Evolutionary conservation across 2,797 vertebrate genomes (phyloP), one percentile per base, ranked within the genome.

Genomic region (Typhlichthys eigenmanni): DNA sequence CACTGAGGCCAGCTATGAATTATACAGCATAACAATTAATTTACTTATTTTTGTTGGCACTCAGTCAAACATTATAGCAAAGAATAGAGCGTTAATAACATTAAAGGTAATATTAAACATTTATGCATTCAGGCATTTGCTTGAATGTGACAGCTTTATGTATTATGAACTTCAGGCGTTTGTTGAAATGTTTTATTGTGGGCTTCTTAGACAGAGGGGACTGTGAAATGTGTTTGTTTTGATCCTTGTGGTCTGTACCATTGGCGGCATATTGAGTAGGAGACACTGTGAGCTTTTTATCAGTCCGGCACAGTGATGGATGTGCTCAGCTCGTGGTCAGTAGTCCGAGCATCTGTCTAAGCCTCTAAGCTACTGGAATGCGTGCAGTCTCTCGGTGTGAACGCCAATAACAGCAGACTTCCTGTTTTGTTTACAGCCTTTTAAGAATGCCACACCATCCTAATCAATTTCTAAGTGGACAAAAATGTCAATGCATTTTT

Each of bases 351-450:
- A 72, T 78, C 75, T 87, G 85, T 86, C 80, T 85, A 81, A 84
- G 79, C 82, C 80, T 79, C 76, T 84, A 83, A 85, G 79, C 83
- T 80, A 78, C 64, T 84, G 87, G 88, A 92, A 91, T 92, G 86
- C 78, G 53, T 86, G 69, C 80, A 77, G 82, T 86, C 76, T 85
- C 80, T 84, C 70, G 73, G 75, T 74, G 71, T 55, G 78, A 71
- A 82, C 82, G 80, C 88, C 82, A 85, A 85, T 81, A 38, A 62
- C 69, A 64, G 71, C 64, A 73, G 73, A 69, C 70, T 71, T 19
- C 13, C 45, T 38, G 54, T 79, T 81, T 91, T 92, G 80, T 90
- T 88, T 84, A 73, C 64, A 51, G 71, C 72, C 68, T 77, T 87
- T 83, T 82, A 83, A 68, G 75, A 87, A 84, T 68, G 76, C 67